phyloP scores from a whole-genome alignment of 2,797 vertebrate genomes.

The Cygnus olor region DNA sequence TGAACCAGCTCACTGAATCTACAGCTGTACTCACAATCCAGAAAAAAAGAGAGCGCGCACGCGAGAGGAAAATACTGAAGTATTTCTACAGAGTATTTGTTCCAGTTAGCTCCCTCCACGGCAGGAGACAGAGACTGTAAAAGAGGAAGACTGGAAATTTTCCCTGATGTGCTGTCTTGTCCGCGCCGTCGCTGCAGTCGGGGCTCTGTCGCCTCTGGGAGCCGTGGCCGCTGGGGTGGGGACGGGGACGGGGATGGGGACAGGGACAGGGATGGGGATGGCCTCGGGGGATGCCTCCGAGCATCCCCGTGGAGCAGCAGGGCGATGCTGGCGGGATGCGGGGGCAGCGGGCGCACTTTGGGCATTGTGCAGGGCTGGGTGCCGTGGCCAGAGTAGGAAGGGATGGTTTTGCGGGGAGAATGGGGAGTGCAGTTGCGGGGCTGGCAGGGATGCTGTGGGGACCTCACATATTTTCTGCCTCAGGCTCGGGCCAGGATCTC shows the following conservation, averaged over 20 bases:
- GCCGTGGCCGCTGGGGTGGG: neutral
- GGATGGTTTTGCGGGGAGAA: neutral
- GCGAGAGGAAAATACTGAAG: conserved; percentile 64
- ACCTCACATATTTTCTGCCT: neutral
- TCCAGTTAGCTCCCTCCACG: conserved; percentile 76
- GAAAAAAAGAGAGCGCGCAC: conserved; percentile 5
- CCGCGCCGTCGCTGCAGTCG: neutral
- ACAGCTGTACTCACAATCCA: conserved; percentile 74
- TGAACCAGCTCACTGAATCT: conserved; percentile 70
- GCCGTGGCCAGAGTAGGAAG: neutral
- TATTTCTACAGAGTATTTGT: conserved; percentile 68
- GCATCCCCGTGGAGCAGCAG: fast-evolving
- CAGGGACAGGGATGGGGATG: neutral
- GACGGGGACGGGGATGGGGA: neutral
- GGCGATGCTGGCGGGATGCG: fast-evolving
- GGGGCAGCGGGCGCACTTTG: neutral
- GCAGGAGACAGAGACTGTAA: conserved; percentile 74
- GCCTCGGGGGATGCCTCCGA: neutral
- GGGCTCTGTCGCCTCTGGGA: neutral
- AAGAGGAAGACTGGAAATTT: conserved; percentile 87
- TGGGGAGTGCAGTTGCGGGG: fast-evolving
- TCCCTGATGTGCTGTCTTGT: conserved; percentile 77
- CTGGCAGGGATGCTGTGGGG: neutral
- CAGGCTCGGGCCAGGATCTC: neutral
- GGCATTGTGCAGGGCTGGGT: neutral